These are phyloP conservation scores for Equus quagga DNA, from an alignment of 2,113 vertebrate species.

Conservation along the genomic window DNA sequence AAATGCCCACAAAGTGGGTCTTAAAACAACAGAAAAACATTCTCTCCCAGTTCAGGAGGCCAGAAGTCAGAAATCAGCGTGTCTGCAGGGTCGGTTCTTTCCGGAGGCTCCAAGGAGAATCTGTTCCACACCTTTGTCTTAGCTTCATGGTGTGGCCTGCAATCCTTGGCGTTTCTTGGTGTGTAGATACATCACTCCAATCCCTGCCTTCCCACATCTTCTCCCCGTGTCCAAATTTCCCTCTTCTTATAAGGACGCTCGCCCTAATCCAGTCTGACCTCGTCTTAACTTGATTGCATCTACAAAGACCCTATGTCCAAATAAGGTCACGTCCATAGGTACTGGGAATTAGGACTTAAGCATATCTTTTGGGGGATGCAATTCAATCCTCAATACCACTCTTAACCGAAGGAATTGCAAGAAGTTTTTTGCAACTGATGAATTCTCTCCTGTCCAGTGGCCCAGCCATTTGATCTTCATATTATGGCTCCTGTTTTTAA, in stretches of 20 bases:
- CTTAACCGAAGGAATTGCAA: neutral
- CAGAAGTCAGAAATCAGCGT: too few relatives aligned
- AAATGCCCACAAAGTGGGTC: neutral
- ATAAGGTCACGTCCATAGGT: neutral
- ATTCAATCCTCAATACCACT: neutral
- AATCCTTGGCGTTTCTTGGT: neutral
- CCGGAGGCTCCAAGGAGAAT: fast-evolving
- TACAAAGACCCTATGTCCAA: neutral
- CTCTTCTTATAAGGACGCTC: neutral
- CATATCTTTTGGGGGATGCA: neutral
- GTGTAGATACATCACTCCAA: fast-evolving
- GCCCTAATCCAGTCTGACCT: neutral
- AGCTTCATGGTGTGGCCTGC: neutral
- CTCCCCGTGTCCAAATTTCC: neutral
- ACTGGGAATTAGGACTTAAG: neutral
- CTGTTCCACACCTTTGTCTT: neutral
- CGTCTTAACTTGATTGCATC: neutral
- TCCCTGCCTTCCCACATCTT: neutral
- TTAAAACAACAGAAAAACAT: neutral
- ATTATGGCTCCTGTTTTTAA: neutral
- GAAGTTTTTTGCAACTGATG: neutral
- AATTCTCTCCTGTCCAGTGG: neutral
- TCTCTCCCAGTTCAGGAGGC: neutral
- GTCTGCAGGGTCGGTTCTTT: fast-evolving
- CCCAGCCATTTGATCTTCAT: neutral